phyloP scores from a whole-genome alignment of 1,140 invertebrate species.

The Neotoxoptera formosana region DNA sequence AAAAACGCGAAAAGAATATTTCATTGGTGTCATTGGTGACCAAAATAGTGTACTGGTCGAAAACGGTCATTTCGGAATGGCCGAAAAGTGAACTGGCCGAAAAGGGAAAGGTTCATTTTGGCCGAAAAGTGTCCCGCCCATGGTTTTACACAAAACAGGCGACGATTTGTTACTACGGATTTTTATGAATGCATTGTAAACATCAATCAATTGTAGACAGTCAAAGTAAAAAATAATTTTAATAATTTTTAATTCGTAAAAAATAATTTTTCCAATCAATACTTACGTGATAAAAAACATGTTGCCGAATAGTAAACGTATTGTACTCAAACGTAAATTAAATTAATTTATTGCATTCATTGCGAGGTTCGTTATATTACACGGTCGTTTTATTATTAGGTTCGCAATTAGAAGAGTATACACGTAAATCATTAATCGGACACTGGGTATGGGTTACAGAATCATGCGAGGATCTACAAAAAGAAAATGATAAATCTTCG shows the following conservation, averaged over 20 bases:
- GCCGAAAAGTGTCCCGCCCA: too few species aligned
- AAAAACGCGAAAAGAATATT: too few species aligned
- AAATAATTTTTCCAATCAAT: background rate
- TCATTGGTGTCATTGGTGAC: too few species aligned
- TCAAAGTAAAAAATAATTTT: too few species aligned
- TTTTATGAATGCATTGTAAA: background rate
- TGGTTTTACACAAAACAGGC: too few species aligned
- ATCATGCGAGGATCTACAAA: background rate
- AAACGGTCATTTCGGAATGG: too few species aligned
- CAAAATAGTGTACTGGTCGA: too few species aligned
- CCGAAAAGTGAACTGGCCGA: too few species aligned
- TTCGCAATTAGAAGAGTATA: conserved; percentile 21
- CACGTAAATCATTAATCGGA: background rate
- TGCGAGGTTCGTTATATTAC: background rate
- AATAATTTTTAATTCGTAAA: too few species aligned
- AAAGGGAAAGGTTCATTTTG: too few species aligned
- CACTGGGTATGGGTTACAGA: conserved; percentile 24
- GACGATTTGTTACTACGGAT: background rate
- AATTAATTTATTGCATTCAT: background rate
- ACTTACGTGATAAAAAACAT: background rate
- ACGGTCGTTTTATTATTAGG: background rate
- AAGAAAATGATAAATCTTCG: background rate
- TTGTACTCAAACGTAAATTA: background rate
- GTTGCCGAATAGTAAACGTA: background rate
- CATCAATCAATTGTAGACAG: background rate